These are phyloP conservation scores for Dendroctonus valens DNA, from an alignment of 1,140 invertebrate species.

Conservation along the genomic window DNA sequence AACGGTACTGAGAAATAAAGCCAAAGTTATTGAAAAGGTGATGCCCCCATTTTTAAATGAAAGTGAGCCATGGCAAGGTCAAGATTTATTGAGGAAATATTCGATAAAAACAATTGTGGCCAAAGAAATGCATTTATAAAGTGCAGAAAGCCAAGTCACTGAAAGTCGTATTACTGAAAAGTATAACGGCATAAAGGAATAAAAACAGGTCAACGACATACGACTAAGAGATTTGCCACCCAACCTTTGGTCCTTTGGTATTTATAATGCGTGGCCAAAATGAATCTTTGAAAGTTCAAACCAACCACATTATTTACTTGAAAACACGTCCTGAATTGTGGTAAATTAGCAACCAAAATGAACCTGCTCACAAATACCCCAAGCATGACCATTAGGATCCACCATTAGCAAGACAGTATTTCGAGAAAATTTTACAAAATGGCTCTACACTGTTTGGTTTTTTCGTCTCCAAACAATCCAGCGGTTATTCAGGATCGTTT, in stretches of 20 bases:
- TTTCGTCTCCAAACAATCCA: too few species aligned
- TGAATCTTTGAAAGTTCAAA: neutral
- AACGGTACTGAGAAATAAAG: too few species aligned
- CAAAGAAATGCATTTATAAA: constrained; percentile 4
- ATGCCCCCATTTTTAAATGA: constrained; percentile 26
- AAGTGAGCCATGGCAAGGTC: constrained; percentile 25
- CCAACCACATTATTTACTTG: too few species aligned
- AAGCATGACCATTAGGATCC: constrained; percentile 7
- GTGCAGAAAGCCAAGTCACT: neutral
- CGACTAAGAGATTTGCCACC: constrained; percentile 15
- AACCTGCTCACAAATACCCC: constrained; percentile 2
- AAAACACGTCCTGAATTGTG: too few species aligned
- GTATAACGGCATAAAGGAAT: constrained; percentile 24
- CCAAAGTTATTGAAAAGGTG: too few species aligned
- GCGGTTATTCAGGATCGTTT: too few species aligned
- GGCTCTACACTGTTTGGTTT: too few species aligned
- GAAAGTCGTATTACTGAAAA: constrained; percentile 16
- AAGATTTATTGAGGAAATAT: constrained; percentile 12
- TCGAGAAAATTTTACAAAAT: neutral
- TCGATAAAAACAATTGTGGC: constrained; percentile 2
- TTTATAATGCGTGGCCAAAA: constrained; percentile 4
- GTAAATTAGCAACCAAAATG: neutral
- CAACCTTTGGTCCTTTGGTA: constrained; percentile 3
- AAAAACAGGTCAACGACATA: constrained; percentile 32
- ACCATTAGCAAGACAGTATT: constrained; percentile 27